Percentiles rank a stretch among this genome's conserved stretches.
phyloP scores from a whole-genome alignment of 2,888 invertebrate genomes.

The Folsomia manolachei region DNA sequence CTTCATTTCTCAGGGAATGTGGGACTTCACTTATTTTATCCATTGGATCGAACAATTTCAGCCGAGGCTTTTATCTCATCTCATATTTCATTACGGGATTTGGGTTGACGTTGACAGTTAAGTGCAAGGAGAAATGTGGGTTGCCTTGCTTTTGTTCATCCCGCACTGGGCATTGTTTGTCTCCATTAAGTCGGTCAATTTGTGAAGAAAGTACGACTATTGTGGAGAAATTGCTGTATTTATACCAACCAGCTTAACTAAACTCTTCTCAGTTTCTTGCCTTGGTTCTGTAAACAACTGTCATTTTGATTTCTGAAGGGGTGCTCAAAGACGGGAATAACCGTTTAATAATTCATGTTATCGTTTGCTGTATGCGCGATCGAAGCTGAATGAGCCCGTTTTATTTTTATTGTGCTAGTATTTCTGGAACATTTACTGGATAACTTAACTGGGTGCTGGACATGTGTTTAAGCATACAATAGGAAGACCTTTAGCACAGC shows the following conservation, averaged over 20 bases:
- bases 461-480: too few species aligned
- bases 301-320: not conserved
- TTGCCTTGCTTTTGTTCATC: not conserved
- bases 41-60: not conserved
- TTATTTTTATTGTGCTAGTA: too few species aligned
- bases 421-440: too few species aligned
- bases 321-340: not conserved
- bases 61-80: not conserved
- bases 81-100: not conserved
- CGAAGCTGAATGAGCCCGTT: too few species aligned
- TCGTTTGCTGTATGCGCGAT: too few species aligned
- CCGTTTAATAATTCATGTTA: not conserved
- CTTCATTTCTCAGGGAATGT: too few species aligned
- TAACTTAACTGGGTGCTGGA: too few species aligned
- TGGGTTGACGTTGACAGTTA: not conserved
- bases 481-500: too few species aligned
- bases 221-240: too few species aligned
- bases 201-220: too few species aligned
- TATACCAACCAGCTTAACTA: not conserved
- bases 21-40: too few species aligned
- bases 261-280: not conserved
- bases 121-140: not conserved
- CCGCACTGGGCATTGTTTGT: not conserved
- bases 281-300: not conserved
- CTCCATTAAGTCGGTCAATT: not conserved